Base-by-base conservation (phyloP, 2,113 vertebrate species). In the Piprites chloris region DNA sequence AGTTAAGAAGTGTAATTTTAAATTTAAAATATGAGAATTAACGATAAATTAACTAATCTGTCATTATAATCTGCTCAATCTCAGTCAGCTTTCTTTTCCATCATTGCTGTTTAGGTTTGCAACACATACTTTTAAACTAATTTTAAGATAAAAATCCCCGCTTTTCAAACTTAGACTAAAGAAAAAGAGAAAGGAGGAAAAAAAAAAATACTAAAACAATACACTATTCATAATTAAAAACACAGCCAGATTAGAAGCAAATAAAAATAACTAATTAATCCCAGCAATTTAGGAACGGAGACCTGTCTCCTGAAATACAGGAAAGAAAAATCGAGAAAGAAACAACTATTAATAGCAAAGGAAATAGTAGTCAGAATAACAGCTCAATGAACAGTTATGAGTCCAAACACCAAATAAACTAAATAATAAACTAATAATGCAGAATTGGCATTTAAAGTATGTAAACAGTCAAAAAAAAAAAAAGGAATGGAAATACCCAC, bases 121-220 rank as follows among this genome's bases (percentile, higher is more conserved):
- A 61, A 47, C 2, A 62, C 3, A 69, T 32, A 61, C 13, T 75
- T 83, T 27, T 19, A 55, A 74, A 59, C 44, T 65, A 37, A n/a
- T 47, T 56, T 69, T 23, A 27, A 55, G 10, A 76, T 3, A 59
- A 24, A 73, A 73, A 66, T 44, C 18, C 16, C 5, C 21, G 13
- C 5, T 74, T 82, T 81, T 63, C 3, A 28, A 47, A 47, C 3
- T 77, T 15, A 42, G 12, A 41, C 14, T 66, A 62, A 62, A 39
- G 42, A 83, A 49, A 20, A 37, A 15, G 1, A 68, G 23, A 24
- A 20, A 28, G 5, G 7, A 15, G 8, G 12, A 23, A 32, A 5
- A 15, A 5, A 15, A 11, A 46, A 53, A 24, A 37, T 0, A 1
- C 9, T 10, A 7, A 56, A 75, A 5, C 2, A 35, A 55, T 39